Evolutionary conservation across 2,113 vertebrate genomes (phyloP).

Genomic region (Arizona elegans): DNA sequence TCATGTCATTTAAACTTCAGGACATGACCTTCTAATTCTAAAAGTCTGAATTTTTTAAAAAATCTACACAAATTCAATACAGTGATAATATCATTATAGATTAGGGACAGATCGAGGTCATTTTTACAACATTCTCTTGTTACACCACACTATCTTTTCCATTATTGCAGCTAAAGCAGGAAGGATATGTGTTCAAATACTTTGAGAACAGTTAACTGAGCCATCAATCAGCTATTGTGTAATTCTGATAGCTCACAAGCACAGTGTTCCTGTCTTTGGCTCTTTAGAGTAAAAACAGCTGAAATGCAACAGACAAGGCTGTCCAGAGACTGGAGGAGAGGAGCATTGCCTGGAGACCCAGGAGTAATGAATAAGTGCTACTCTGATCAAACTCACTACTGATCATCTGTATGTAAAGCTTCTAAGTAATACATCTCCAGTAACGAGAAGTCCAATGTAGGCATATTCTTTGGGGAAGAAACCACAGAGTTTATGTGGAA

Average conservation of each 20-base stretch:
- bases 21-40: background rate
- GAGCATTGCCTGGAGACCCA: background rate
- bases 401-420: background rate
- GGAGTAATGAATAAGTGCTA: background rate
- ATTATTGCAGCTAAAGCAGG: background rate
- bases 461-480: too few species aligned
- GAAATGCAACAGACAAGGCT: background rate
- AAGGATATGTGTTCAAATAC: background rate
- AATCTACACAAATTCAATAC: background rate
- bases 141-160: background rate
- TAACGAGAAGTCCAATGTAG: background rate
- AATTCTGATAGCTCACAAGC: background rate
- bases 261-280: background rate
- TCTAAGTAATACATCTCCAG: background rate
- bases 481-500: too few species aligned
- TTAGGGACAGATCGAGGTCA: background rate
- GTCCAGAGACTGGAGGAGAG: background rate
- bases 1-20: background rate
- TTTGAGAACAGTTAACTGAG: background rate
- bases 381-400: background rate
- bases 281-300: background rate
- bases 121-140: background rate
- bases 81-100: background rate
- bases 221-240: background rate
- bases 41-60: background rate